These are phyloP conservation scores for Cyclophora albipunctata DNA, from an alignment of 2,888 invertebrate genomes.

Conservation along the genomic window DNA sequence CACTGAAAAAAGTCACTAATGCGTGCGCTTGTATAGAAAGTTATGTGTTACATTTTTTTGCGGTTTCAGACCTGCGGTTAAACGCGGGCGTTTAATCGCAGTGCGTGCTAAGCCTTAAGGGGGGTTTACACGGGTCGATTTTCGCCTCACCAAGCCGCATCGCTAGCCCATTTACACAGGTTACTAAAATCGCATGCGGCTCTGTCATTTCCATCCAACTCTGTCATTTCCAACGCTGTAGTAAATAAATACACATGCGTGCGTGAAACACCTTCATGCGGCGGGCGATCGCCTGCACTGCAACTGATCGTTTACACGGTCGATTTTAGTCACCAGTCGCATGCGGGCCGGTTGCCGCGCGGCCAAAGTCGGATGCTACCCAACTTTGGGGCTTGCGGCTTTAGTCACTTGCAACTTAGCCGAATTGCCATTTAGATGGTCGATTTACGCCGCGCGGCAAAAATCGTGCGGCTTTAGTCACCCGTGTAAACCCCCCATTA, in stretches of 20 bases:
- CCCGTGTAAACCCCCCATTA: conserved; percentile 24
- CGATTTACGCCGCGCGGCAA: conserved; percentile 27
- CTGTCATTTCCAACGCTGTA: too few relatives aligned
- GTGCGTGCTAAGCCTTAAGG: conserved; percentile 23
- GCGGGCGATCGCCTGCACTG: conserved; percentile 18
- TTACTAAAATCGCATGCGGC: conserved; percentile 35
- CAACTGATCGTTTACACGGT: too few relatives aligned
- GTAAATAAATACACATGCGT: too few relatives aligned
- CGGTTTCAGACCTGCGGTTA: neutral
- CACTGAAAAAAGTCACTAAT: neutral
- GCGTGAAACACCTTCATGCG: conserved; percentile 11
- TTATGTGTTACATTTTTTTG: too few relatives aligned
- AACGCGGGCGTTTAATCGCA: conserved; percentile 11
- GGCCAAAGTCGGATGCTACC: conserved; percentile 32
- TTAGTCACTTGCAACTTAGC: conserved; percentile 31
- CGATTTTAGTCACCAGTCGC: too few relatives aligned
- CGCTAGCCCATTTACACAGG: conserved; percentile 32
- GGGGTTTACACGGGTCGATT: conserved; percentile 29
- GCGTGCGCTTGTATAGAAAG: too few relatives aligned
- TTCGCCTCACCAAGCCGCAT: conserved; percentile 27
- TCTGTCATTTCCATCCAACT: conserved; percentile 32
- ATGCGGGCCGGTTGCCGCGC: conserved; percentile 31
- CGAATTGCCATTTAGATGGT: conserved; percentile 32
- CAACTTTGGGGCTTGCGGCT: conserved; percentile 36
- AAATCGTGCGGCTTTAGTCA: conserved; percentile 34